phyloP scores from a whole-genome alignment of 2,797 vertebrate species.

The Hoplostethus atlanticus region DNA sequence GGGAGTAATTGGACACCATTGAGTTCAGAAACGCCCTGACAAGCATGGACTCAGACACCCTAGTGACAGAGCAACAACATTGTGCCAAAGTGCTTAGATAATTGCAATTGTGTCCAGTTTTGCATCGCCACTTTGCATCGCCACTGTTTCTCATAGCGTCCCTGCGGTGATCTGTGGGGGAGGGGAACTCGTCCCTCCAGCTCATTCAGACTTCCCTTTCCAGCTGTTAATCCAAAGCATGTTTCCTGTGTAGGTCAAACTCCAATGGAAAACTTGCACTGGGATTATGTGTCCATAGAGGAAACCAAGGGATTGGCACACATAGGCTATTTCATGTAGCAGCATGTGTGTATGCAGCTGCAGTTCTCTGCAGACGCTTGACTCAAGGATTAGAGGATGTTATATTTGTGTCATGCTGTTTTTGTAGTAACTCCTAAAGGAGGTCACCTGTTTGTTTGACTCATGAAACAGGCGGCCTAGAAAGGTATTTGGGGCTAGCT shows the following conservation, averaged over 20 bases:
- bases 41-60: not conserved
- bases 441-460: not conserved
- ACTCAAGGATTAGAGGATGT: not conserved
- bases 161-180: slow-evolving; percentile 14
- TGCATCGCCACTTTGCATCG: slow-evolving; percentile 16
- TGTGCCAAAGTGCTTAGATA: not conserved
- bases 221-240: slow-evolving; percentile 48
- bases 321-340: slow-evolving; percentile 8
- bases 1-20: not conserved
- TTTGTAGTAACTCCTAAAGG: not conserved
- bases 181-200: not conserved
- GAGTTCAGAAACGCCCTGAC: not conserved
- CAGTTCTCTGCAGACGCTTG: not conserved
- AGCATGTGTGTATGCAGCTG: slow-evolving; percentile 5
- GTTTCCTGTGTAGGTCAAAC: slow-evolving; percentile 62
- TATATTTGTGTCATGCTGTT: not conserved
- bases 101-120: slow-evolving; percentile 36
- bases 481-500: not conserved
- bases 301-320: not conserved
- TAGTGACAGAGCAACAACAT: slow-evolving; percentile 2
- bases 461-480: not conserved
- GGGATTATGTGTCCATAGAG: slow-evolving; percentile 15
- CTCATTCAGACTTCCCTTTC: slow-evolving; percentile 3
- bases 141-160: slow-evolving; percentile 13
- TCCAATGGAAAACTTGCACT: slow-evolving; percentile 26